phyloP scores from a whole-genome alignment of 2,888 invertebrate species.

The Unio pictorum region DNA sequence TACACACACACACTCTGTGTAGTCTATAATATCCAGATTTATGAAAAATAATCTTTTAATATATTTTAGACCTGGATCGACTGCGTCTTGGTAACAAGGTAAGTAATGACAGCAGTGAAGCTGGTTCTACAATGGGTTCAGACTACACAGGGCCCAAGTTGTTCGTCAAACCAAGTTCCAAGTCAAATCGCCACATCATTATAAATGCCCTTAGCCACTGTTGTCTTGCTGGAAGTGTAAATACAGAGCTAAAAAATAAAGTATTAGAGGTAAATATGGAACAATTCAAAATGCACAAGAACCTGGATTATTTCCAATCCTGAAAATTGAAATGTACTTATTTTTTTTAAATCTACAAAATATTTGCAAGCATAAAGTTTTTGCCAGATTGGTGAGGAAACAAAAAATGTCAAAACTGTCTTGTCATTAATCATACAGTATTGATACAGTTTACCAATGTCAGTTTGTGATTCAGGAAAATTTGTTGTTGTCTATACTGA shows the following conservation, averaged over 20 bases:
- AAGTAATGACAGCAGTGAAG: slow-evolving; percentile 49
- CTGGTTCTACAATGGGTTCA: slow-evolving; percentile 42
- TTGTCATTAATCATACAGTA: no score
- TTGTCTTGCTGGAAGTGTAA: slow-evolving; percentile 98
- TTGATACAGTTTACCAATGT: no score
- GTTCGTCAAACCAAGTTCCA: slow-evolving; percentile 97
- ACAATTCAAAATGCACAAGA: not conserved
- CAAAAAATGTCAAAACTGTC: no score
- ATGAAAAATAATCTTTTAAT: not conserved
- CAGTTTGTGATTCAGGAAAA: no score
- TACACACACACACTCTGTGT: no score
- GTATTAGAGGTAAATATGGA: slow-evolving; percentile 81
- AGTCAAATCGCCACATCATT: slow-evolving; percentile 97
- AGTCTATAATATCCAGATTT: not conserved
- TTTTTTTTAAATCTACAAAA: no score
- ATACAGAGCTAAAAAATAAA: slow-evolving; percentile 91
- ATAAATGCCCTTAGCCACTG: slow-evolving; percentile 98
- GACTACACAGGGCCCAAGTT: slow-evolving; percentile 86
- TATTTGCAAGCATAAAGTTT: no score
- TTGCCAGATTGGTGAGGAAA: no score
- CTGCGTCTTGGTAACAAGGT: slow-evolving; percentile 6
- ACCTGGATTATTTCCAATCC: not conserved
- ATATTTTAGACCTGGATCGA: slow-evolving; percentile 9
- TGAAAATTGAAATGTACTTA: no score
- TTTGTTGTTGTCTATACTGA: no score